Percentiles rank a stretch among this genome's conserved stretches.
phyloP scores from a whole-genome alignment of 2,888 invertebrate genomes.

The Drosophila ezoana region DNA sequence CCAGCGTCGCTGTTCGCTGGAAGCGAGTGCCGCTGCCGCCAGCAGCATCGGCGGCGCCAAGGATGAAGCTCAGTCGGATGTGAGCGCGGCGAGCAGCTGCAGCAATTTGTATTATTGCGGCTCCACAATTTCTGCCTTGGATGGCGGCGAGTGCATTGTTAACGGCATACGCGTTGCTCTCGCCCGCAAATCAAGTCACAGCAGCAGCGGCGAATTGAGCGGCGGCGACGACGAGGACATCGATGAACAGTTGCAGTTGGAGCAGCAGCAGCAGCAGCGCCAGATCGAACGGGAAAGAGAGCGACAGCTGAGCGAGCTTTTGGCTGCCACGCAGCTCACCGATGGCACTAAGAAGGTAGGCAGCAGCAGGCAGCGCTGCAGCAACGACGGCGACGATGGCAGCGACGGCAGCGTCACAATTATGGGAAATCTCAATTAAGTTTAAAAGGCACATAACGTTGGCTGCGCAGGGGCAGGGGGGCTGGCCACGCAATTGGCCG shows the following conservation, averaged over 20 bases:
- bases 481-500: not conserved
- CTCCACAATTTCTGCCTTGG: conserved; percentile 86
- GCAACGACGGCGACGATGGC: conserved; percentile 21
- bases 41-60: conserved; percentile 48
- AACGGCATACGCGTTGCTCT: conserved; percentile 86
- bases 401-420: conserved; percentile 64
- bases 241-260: conserved; percentile 41
- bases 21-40: conserved; percentile 70
- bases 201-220: conserved; percentile 83
- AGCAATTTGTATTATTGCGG: conserved; percentile 87
- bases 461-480: too few species aligned
- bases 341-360: conserved; percentile 74
- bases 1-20: conserved; percentile 82
- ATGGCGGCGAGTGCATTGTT: conserved; percentile 85
- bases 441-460: conserved; percentile 28
- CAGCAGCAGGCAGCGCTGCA: conserved; percentile 41
- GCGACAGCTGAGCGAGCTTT: conserved; percentile 66
- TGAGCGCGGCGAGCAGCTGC: conserved; percentile 87
- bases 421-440: conserved; percentile 76
- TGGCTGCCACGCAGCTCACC: conserved; percentile 70
- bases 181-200: conserved; percentile 87
- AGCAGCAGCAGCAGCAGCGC: conserved; percentile 18
- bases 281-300: conserved; percentile 29
- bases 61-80: conserved; percentile 85
- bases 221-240: conserved; percentile 63